Percentiles rank a stretch among this genome's conserved stretches.
Conservation (phyloP, 2,888 invertebrate species). For the Hyposoter didymator region DNA sequence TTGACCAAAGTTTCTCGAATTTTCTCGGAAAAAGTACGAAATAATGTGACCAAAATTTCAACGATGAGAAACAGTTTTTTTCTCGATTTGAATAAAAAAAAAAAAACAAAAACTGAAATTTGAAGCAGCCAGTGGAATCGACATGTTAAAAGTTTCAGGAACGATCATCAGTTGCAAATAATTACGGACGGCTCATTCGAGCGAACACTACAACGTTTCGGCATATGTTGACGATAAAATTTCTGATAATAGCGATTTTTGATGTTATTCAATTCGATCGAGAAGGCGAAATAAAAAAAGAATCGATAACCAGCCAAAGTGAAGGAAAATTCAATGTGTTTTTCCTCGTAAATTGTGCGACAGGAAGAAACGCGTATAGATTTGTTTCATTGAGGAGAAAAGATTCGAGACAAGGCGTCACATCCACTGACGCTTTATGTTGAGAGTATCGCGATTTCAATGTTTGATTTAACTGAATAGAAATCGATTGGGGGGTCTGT, state of each 20-base stretch:
- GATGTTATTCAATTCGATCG: neutral
- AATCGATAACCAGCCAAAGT: neutral
- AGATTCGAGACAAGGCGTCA: slow-evolving; percentile 34
- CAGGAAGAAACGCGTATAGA: neutral
- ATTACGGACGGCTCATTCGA: neutral
- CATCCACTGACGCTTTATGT: slow-evolving; percentile 43
- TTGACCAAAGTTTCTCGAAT: neutral
- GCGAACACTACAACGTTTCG: neutral
- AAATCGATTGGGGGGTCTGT: slow-evolving; percentile 59
- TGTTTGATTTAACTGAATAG: slow-evolving; percentile 64
- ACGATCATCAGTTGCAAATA: neutral
- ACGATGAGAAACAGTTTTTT: neutral
- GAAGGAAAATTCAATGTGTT: neutral
- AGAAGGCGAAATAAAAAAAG: neutral
- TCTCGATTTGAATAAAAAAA: too few species aligned
- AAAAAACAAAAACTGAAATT: neutral
- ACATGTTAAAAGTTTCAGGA: neutral
- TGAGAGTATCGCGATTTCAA: slow-evolving; percentile 60
- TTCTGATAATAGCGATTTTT: neutral
- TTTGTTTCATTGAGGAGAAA: slow-evolving; percentile 21
- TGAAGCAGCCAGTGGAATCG: neutral
- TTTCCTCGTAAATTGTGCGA: slow-evolving; percentile 1
- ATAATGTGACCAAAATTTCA: neutral
- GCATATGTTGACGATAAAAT: slow-evolving; percentile 9
- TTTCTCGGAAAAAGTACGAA: neutral